phyloP scores from a whole-genome alignment of 2,888 invertebrate genomes.

The Leptinotarsa rubiginosa region DNA sequence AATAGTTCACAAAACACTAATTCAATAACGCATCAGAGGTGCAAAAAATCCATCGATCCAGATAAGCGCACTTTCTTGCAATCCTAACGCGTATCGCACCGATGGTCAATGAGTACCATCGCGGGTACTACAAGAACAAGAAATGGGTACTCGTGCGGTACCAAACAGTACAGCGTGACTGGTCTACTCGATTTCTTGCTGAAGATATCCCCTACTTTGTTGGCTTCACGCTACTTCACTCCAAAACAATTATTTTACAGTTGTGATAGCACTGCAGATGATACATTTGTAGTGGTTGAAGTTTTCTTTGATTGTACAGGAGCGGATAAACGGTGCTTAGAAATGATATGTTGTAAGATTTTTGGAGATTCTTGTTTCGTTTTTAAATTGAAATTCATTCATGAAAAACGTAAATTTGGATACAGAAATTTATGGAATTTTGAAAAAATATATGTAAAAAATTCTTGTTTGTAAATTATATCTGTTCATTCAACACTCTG shows the following conservation, averaged over 20 bases:
- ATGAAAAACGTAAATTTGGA: too few relatives aligned
- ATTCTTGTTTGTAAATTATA: too few relatives aligned
- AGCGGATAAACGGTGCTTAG: neutral
- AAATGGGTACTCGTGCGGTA: conserved; percentile 51
- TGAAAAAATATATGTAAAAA: too few relatives aligned
- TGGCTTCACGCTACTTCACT: conserved; percentile 43
- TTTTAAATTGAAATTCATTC: too few relatives aligned
- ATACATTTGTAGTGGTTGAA: conserved; percentile 22
- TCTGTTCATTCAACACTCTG: too few relatives aligned
- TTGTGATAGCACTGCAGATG: conserved; percentile 33
- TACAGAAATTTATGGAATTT: too few relatives aligned
- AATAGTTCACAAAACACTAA: conserved; percentile 13
- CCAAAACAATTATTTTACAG: conserved; percentile 41
- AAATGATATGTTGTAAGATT: neutral
- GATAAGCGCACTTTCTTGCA: conserved; percentile 33
- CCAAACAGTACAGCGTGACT: conserved; percentile 49
- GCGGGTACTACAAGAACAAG: conserved; percentile 38
- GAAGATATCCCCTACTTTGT: conserved; percentile 47
- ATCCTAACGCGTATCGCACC: conserved; percentile 36
- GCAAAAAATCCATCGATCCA: conserved; percentile 26
- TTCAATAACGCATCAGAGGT: conserved; percentile 14
- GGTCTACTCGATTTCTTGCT: conserved; percentile 47
- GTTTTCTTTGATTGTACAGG: conserved; percentile 23
- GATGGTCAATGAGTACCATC: conserved; percentile 40
- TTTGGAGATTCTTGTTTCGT: too few relatives aligned